Conservation (phyloP, 1,140 invertebrate species). For the Harlomillsia oculata region DNA sequence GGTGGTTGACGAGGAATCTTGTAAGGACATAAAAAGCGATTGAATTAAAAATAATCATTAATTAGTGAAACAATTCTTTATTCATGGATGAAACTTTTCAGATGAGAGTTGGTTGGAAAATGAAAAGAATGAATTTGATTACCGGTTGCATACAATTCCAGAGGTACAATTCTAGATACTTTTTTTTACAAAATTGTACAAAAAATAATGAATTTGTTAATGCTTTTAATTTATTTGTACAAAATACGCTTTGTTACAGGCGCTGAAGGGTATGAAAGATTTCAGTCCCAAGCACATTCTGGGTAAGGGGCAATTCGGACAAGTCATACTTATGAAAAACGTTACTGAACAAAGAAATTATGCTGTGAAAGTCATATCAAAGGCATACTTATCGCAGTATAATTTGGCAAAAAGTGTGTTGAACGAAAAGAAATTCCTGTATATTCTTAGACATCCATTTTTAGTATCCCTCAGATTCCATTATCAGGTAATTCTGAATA, state of each 20-base stretch:
- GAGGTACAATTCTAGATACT: neutral
- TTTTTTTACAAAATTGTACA: neutral
- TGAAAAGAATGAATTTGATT: neutral
- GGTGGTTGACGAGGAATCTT: neutral
- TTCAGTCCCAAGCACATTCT: constrained; percentile 98
- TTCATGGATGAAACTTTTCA: neutral
- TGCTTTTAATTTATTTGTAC: neutral
- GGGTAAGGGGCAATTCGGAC: constrained; percentile 96
- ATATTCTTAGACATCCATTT: constrained; percentile 71
- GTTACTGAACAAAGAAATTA: constrained; percentile 65
- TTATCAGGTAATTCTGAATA: constrained; percentile 70
- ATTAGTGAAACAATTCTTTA: neutral
- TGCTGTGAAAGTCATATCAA: constrained; percentile 85
- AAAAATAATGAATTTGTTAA: neutral
- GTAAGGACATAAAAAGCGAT: neutral
- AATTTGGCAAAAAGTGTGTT: constrained; percentile 71
- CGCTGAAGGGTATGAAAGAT: constrained; percentile 64
- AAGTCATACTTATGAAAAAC: constrained; percentile 98
- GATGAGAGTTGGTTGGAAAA: neutral
- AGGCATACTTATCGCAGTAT: constrained; percentile 68
- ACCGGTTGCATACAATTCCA: neutral
- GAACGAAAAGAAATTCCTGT: constrained; percentile 74
- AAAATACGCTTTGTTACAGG: neutral
- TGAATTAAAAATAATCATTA: neutral
- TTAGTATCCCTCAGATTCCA: constrained; percentile 67